A percentile compares a stretch with the other conserved stretches of the same genome.
Conservation (phyloP, 2,888 invertebrate genomes). For the Melanostoma scalare region DNA sequence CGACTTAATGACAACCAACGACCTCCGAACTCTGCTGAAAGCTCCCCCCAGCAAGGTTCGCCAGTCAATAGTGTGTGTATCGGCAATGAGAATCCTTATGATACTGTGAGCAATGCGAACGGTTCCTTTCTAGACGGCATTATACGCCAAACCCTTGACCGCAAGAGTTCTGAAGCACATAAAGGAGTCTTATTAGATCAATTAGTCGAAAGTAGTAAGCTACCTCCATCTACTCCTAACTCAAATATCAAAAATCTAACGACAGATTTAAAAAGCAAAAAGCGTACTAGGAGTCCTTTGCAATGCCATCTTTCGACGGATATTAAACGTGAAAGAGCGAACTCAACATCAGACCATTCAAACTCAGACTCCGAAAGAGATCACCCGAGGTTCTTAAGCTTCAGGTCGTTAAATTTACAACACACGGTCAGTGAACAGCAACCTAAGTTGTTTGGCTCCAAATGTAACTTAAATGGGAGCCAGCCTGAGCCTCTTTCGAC, state of each 20-base stretch:
- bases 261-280: slow-evolving; percentile 71
- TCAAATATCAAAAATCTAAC: slow-evolving; percentile 77
- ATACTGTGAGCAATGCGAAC: slow-evolving; percentile 85
- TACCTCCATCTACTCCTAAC: slow-evolving; percentile 76
- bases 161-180: slow-evolving; percentile 82
- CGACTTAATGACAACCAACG: slow-evolving; percentile 88
- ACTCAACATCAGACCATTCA: slow-evolving; percentile 75
- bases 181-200: slow-evolving; percentile 86
- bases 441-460: slow-evolving; percentile 73
- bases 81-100: slow-evolving; percentile 86
- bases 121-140: slow-evolving; percentile 91
- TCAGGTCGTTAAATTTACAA: slow-evolving; percentile 72
- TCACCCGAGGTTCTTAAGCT: slow-evolving; percentile 24
- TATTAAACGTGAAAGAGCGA: slow-evolving; percentile 84
- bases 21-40: slow-evolving; percentile 79
- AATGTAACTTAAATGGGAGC: slow-evolving; percentile 71
- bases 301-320: slow-evolving; percentile 80
- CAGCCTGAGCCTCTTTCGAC: slow-evolving; percentile 61
- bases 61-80: slow-evolving; percentile 82
- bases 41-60: slow-evolving; percentile 46
- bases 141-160: slow-evolving; percentile 91
- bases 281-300: slow-evolving; percentile 80
- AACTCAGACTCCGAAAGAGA: slow-evolving; percentile 73
- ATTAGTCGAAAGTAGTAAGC: slow-evolving; percentile 85
- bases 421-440: slow-evolving; percentile 72